These are phyloP conservation scores for Busseola fusca DNA, from an alignment of 2,888 invertebrate species.

Conservation along the genomic window DNA sequence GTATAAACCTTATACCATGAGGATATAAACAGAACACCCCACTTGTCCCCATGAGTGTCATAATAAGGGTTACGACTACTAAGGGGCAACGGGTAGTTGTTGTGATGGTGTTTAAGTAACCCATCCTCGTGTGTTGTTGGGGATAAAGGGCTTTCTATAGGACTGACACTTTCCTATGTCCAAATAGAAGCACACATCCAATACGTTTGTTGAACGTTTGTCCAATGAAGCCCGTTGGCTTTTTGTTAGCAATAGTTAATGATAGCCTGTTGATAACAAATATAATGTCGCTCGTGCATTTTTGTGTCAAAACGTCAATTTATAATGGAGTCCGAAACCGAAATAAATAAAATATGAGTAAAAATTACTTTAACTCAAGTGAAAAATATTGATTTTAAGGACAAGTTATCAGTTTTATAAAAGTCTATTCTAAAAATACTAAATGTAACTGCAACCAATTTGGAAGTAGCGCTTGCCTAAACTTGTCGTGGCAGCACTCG, in stretches of 20 bases:
- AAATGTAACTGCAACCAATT: not conserved
- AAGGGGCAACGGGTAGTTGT: not conserved
- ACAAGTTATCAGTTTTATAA: not conserved
- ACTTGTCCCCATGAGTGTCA: slow-evolving; percentile 37
- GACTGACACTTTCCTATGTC: not conserved
- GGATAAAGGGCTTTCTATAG: slow-evolving; percentile 1
- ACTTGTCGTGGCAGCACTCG: not conserved
- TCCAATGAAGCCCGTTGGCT: not conserved
- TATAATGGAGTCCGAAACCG: not conserved
- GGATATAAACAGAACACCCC: slow-evolving; percentile 24
- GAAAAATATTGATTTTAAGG: not conserved
- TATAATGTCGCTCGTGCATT: not conserved
- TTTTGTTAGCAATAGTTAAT: not conserved
- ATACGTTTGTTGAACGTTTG: not conserved
- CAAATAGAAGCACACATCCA: no score
- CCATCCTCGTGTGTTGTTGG: not conserved
- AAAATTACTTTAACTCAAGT: no score
- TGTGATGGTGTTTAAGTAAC: slow-evolving; percentile 21
- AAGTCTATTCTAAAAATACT: not conserved
- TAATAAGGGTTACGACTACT: slow-evolving; percentile 31
- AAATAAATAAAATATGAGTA: not conserved
- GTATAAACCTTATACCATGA: slow-evolving; percentile 21
- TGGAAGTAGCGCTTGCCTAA: not conserved
- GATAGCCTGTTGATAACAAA: not conserved
- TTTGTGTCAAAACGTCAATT: not conserved